A percentile compares a stretch with the other conserved stretches of the same genome.
Conservation (phyloP, 2,797 vertebrate genomes). For the Corythornis leucogaster region DNA sequence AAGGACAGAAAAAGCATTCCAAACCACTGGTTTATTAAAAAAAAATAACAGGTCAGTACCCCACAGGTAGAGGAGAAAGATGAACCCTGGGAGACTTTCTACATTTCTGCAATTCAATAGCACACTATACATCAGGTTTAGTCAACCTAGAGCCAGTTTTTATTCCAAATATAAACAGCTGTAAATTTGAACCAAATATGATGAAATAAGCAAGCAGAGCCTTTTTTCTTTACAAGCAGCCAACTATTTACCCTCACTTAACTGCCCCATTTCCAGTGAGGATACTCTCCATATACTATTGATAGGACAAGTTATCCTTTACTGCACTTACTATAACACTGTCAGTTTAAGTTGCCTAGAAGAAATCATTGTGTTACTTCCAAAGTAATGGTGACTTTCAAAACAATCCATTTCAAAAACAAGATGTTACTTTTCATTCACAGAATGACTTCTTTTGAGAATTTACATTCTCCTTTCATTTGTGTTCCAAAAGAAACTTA, state of each 20-base stretch:
- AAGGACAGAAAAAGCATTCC: neutral
- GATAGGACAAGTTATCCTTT: neutral
- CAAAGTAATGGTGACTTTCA: neutral
- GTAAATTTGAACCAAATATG: neutral
- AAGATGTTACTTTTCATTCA: neutral
- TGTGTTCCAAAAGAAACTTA: slow-evolving; percentile 8
- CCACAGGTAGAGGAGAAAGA: neutral
- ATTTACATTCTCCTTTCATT: slow-evolving; percentile 15
- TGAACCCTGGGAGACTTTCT: neutral
- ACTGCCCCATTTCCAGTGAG: neutral
- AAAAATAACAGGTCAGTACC: neutral
- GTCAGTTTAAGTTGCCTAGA: neutral
- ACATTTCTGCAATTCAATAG: neutral
- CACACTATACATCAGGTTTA: neutral
- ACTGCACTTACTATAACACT: neutral
- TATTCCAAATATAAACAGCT: neutral
- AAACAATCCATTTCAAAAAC: neutral
- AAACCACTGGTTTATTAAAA: neutral
- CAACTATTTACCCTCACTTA: neutral
- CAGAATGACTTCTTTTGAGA: neutral
- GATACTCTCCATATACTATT: neutral
- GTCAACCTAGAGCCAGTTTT: neutral
- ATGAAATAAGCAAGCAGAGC: neutral
- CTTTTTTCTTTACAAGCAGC: neutral
- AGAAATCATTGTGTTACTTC: neutral